Conservation (phyloP, 2,888 invertebrate species). For the Resseliella maxima region DNA sequence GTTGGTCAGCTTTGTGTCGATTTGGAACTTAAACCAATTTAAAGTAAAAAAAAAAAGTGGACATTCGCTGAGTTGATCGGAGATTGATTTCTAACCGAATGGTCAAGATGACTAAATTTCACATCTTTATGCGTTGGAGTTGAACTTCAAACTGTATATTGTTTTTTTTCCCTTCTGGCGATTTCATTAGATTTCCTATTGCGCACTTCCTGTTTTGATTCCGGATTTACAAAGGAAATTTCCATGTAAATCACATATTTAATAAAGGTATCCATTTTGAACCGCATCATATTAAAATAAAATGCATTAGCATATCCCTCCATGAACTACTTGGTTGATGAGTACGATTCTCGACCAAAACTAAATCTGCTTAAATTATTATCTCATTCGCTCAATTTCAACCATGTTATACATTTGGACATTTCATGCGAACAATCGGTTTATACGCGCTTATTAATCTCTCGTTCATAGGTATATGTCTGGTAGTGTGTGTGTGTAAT, state of each 20-base stretch:
- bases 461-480: too few relatives aligned
- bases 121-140: too few relatives aligned
- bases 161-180: background rate
- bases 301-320: background rate
- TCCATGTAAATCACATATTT: conserved; percentile 15
- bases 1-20: background rate
- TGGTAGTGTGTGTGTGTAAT: background rate
- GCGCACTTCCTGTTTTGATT: background rate
- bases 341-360: background rate
- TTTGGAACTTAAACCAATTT: background rate
- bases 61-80: background rate
- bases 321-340: background rate
- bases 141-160: background rate
- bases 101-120: too few relatives aligned
- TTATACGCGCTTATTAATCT: conserved; percentile 34
- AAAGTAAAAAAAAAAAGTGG: background rate
- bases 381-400: conserved; percentile 33
- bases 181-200: background rate
- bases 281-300: conserved; percentile 25
- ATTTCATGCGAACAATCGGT: conserved; percentile 44
- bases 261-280: background rate
- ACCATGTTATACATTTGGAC: conserved; percentile 22
- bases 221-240: conserved; percentile 2
- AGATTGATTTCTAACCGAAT: background rate
- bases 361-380: conserved; percentile 48